Conservation (phyloP, 2,113 vertebrate species). For the Cranoglanis bouderius region DNA sequence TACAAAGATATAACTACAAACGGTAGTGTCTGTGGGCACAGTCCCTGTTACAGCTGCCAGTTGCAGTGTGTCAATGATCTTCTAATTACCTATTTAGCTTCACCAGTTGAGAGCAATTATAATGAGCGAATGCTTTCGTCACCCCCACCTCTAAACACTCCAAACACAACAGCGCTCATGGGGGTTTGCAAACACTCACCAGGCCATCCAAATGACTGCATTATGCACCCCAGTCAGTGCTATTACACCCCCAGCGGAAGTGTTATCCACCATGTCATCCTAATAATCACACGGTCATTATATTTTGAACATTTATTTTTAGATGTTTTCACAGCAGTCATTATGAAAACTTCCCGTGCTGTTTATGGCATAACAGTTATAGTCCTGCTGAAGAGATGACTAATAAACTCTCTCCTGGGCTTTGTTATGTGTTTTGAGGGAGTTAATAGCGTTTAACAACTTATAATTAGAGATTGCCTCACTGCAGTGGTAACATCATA, state of each 20-base stretch:
- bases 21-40: background rate
- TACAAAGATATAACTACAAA: background rate
- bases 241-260: constrained; percentile 34
- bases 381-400: constrained; percentile 33
- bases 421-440: background rate
- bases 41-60: constrained; percentile 42
- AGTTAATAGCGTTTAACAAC: constrained; percentile 8
- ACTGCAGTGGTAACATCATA: background rate
- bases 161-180: constrained; percentile 43
- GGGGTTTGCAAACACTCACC: constrained; percentile 40
- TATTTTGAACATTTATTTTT: background rate
- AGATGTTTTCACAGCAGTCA: constrained; percentile 25
- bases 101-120: constrained; percentile 60
- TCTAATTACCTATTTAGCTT: constrained; percentile 63
- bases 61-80: constrained; percentile 57
- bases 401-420: constrained; percentile 35
- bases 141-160: constrained; percentile 44
- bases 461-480: constrained; percentile 17
- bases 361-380: background rate
- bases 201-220: constrained; percentile 41
- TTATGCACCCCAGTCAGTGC: constrained; percentile 28
- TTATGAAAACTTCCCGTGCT: background rate
- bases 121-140: constrained; percentile 38
- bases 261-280: constrained; percentile 39
- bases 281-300: constrained; percentile 30